Percentiles rank a stretch among this genome's conserved stretches.
Conservation (phyloP, 2,888 invertebrate species). For the Watsonalla cultraria region DNA sequence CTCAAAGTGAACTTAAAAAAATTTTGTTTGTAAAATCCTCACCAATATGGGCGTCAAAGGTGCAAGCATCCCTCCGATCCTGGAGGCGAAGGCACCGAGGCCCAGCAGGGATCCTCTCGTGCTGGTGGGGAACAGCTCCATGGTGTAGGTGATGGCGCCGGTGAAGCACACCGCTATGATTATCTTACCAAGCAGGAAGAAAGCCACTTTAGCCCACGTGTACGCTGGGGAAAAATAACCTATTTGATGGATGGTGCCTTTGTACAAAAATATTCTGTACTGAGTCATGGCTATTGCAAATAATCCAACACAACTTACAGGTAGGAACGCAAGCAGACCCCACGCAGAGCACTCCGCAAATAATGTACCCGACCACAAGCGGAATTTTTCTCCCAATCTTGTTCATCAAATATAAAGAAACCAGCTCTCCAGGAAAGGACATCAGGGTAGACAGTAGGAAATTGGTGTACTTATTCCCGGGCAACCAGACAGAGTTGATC, state of each 20-base stretch:
- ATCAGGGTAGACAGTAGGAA: conserved; percentile 55
- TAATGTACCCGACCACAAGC: conserved; percentile 41
- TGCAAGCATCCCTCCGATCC: conserved; percentile 80
- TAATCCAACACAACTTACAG: conserved; percentile 32
- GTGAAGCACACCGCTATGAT: conserved; percentile 81
- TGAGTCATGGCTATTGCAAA: not conserved
- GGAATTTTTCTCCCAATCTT: conserved; percentile 54
- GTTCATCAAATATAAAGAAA: conserved; percentile 55
- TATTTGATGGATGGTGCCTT: too few relatives aligned
- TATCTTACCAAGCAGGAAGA: conserved; percentile 80
- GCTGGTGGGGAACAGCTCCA: conserved; percentile 83
- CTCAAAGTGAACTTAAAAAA: too few relatives aligned
- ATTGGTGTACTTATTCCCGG: conserved; percentile 60
- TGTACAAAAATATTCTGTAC: too few relatives aligned
- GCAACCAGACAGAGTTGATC: conserved; percentile 57
- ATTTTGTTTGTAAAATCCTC: conserved; percentile 8
- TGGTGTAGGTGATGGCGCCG: conserved; percentile 78
- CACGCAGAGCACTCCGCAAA: conserved; percentile 45
- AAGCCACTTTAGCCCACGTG: conserved; percentile 44
- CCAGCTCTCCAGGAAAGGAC: conserved; percentile 62
- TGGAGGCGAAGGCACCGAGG: conserved; percentile 77
- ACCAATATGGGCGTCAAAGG: conserved; percentile 80
- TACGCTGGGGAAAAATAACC: conserved; percentile 29
- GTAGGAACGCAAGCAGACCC: conserved; percentile 43
- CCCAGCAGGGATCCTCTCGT: conserved; percentile 80